Conservation (phyloP, 2,797 vertebrate genomes). For the Sebastes vulpes region DNA sequence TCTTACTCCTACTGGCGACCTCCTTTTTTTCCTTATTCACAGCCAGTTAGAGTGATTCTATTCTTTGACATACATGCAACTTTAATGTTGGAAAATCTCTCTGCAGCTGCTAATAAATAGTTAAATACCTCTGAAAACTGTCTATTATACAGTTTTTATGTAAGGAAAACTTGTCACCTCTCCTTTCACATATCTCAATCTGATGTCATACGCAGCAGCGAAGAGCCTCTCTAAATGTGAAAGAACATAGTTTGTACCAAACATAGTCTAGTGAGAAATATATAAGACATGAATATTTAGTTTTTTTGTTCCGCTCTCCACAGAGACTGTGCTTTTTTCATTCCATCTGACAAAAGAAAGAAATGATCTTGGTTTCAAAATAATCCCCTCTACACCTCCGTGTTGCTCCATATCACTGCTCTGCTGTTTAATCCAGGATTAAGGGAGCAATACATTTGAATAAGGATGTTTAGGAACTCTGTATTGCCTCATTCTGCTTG, state of each 20-base stretch:
- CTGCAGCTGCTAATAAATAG: conserved; percentile 70
- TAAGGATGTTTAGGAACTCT: conserved; percentile 56
- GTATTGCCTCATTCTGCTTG: conserved; percentile 30
- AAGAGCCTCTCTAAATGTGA: not conserved
- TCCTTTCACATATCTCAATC: conserved; percentile 24
- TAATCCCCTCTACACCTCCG: conserved; percentile 32
- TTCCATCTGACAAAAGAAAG: conserved; percentile 26
- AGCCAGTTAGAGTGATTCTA: conserved; percentile 57
- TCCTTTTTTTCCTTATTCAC: conserved; percentile 10
- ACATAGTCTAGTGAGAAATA: conserved; percentile 8
- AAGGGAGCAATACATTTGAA: conserved; percentile 49
- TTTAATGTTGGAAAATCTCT: conserved; percentile 78
- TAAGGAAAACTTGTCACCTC: conserved; percentile 10
- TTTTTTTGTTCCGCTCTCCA: conserved; percentile 14
- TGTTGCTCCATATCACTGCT: conserved; percentile 36
- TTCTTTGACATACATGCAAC: conserved; percentile 78
- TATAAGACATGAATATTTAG: conserved; percentile 8
- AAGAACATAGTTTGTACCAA: conserved; percentile 12
- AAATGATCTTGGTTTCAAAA: conserved; percentile 44
- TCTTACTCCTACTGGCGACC: not conserved
- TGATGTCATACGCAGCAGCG: conserved; percentile 1
- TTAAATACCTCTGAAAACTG: conserved; percentile 66
- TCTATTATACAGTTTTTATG: conserved; percentile 43
- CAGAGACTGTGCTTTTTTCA: not conserved
- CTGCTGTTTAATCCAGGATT: conserved; percentile 62